Evolutionary conservation across 2,113 vertebrate genomes (phyloP).

Genomic region (Mionectes macconnelli): DNA sequence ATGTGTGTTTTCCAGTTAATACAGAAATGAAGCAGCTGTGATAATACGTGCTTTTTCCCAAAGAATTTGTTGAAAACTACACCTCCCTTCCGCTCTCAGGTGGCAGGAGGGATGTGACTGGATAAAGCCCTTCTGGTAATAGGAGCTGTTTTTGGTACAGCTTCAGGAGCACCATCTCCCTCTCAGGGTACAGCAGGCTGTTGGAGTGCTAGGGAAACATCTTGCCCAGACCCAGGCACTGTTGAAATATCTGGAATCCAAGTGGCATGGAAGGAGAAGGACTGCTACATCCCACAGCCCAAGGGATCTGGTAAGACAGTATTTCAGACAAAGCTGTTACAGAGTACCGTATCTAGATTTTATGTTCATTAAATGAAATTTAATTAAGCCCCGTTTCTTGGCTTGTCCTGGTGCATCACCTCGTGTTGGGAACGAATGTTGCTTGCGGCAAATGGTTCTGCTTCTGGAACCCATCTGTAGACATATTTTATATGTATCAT

Average conservation of each 20-base stretch:
- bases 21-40: background rate
- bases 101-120: background rate
- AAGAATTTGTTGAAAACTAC: background rate
- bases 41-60: background rate
- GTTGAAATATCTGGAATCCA: background rate
- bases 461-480: background rate
- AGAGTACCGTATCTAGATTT: rapidly evolving
- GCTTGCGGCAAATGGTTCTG: background rate
- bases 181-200: background rate
- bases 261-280: background rate
- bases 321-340: background rate
- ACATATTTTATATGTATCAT: background rate
- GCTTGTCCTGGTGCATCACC: background rate
- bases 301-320: background rate
- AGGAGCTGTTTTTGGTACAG: background rate
- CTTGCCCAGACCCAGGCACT: background rate
- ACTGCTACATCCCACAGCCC: background rate
- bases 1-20: background rate
- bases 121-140: background rate
- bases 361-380: background rate
- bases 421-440: background rate
- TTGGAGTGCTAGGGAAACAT: background rate
- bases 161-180: background rate
- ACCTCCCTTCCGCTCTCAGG: background rate
- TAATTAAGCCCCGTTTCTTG: background rate